phyloP scores from a whole-genome alignment of 1,140 invertebrate genomes.

The Nomia melanderi region DNA sequence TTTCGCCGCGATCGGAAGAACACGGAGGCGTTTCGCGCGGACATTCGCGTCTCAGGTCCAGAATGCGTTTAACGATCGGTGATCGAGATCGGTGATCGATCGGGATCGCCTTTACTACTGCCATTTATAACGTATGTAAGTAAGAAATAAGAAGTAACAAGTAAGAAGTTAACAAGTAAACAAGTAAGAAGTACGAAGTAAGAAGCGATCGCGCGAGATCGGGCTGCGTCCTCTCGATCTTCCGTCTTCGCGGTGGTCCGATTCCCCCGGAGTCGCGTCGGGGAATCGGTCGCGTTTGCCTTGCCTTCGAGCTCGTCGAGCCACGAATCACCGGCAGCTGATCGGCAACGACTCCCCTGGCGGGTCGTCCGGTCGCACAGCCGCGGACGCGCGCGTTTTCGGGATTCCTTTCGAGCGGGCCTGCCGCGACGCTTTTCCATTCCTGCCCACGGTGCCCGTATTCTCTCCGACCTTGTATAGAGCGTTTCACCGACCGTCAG shows the following conservation, averaged over 20 bases:
- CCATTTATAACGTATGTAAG: constrained; percentile 50
- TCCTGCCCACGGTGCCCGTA: background rate
- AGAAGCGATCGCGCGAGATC: constrained; percentile 32
- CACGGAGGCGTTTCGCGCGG: background rate
- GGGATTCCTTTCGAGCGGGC: background rate
- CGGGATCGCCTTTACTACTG: constrained; percentile 29
- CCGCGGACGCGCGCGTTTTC: background rate
- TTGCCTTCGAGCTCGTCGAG: constrained; percentile 30
- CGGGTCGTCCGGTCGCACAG: no score
- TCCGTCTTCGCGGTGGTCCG: background rate
- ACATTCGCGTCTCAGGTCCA: constrained; percentile 17
- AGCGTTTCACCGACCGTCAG: constrained; percentile 23
- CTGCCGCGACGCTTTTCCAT: background rate
- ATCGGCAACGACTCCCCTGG: no score
- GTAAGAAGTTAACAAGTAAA: no score
- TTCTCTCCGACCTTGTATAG: constrained; percentile 32
- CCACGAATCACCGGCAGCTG: no score
- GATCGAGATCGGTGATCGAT: constrained; percentile 1
- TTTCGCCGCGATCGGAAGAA: background rate
- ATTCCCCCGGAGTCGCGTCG: background rate
- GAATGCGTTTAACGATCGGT: constrained; percentile 3
- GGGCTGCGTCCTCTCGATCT: constrained; percentile 2
- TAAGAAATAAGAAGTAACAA: no score
- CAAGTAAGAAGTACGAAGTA: no score
- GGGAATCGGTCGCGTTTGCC: constrained; percentile 18